Evolutionary conservation across 2,797 vertebrate species (phyloP).

Genomic region (Sebastes itinus): DNA sequence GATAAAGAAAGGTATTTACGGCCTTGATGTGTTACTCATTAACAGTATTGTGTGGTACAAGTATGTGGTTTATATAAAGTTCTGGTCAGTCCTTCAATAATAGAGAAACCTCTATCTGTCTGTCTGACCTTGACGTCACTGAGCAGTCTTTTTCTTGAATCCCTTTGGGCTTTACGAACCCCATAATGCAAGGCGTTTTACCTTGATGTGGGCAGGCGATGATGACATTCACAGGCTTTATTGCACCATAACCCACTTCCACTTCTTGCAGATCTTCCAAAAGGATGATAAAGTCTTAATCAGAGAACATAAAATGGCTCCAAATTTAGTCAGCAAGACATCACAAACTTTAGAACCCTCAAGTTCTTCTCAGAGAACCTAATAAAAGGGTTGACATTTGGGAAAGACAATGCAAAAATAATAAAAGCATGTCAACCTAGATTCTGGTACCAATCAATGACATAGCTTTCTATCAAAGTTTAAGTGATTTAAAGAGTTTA

Average conservation of each 20-base stretch:
- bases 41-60: not conserved
- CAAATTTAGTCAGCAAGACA: not conserved
- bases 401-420: not conserved
- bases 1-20: not conserved
- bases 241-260: constrained; percentile 51
- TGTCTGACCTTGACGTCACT: constrained; percentile 48
- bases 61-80: not conserved
- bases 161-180: constrained; percentile 34
- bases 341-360: not conserved
- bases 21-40: not conserved
- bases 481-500: not conserved
- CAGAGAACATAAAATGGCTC: constrained; percentile 20
- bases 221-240: constrained; percentile 64
- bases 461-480: not conserved
- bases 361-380: not conserved
- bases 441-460: not conserved
- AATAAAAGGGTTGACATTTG: not conserved
- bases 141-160: constrained; percentile 13
- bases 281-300: constrained; percentile 41
- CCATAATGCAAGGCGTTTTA: constrained; percentile 27
- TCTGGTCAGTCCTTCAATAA: constrained; percentile 2
- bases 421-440: not conserved
- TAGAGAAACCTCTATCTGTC: constrained; percentile 3
- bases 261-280: constrained; percentile 22
- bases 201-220: constrained; percentile 21